A percentile compares a stretch with the other conserved stretches of the same genome.
These are phyloP conservation scores for Callopanchax toddi DNA, from an alignment of 2,113 vertebrate species.

Conservation along the genomic window DNA sequence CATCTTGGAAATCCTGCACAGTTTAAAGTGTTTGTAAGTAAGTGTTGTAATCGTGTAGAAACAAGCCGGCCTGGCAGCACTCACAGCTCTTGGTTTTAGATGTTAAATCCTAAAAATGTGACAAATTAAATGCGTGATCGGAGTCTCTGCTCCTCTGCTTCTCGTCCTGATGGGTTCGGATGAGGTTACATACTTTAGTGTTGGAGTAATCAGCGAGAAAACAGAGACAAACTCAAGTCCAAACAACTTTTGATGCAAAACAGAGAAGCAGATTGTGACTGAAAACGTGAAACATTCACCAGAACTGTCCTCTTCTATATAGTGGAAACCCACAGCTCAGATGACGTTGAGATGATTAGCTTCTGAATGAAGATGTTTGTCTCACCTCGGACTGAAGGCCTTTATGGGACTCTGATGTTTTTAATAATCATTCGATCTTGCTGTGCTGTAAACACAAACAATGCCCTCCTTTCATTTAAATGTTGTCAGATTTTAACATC, in stretches of 20 bases:
- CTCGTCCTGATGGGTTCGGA: neutral
- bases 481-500: too few species aligned
- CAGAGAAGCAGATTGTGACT: neutral
- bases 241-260: neutral
- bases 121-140: neutral
- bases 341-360: neutral
- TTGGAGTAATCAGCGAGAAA: neutral
- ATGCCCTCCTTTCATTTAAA: too few species aligned
- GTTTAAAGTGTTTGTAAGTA: too few species aligned
- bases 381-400: too few species aligned
- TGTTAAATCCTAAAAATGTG: slow-evolving; percentile 1
- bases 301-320: neutral
- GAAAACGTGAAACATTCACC: too few species aligned
- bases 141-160: neutral
- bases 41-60: too few species aligned
- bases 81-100: neutral
- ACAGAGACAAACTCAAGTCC: neutral
- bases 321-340: neutral
- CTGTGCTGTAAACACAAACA: too few species aligned
- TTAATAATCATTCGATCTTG: too few species aligned
- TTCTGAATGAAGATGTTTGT: neutral
- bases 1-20: neutral
- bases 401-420: too few species aligned
- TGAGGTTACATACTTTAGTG: neutral
- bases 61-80: too few species aligned